A percentile compares a stretch with the other conserved stretches of the same genome.
Conservation (phyloP, 23 tunicate genomes). For the Clavelina lepadiformis region DNA sequence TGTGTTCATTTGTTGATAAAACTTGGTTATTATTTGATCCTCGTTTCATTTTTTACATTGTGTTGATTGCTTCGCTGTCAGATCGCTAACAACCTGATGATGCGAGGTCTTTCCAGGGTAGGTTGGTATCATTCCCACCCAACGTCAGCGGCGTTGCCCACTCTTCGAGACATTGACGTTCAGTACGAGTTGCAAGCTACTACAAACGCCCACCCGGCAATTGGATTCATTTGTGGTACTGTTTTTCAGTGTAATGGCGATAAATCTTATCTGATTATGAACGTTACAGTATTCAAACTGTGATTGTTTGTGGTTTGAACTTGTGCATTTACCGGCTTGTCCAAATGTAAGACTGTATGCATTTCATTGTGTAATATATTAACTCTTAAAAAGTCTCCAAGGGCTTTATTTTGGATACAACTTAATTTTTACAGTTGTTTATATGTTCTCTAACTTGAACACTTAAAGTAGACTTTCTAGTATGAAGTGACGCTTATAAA, state of each 20-base stretch:
- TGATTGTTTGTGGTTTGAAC: no score
- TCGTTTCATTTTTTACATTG: background rate
- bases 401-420: no score
- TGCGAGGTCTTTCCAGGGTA: conserved; percentile 19
- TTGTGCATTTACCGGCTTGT: no score
- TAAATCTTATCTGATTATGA: no score
- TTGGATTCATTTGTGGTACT: conserved; percentile 65
- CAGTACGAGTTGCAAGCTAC: conserved; percentile 62
- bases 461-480: no score
- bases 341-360: no score
- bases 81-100: conserved; percentile 24
- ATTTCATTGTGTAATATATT: no score
- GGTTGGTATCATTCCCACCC: conserved; percentile 97
- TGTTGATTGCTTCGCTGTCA: conserved; percentile 18
- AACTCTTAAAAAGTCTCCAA: no score
- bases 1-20: background rate
- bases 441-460: no score
- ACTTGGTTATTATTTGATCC: background rate
- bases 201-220: conserved; percentile 32
- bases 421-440: no score
- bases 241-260: background rate
- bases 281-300: no score
- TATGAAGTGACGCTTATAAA: no score
- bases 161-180: conserved; percentile 77
- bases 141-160: conserved; percentile 60